A percentile compares a stretch with the other conserved stretches of the same genome.
Conservation (phyloP, 2,797 vertebrate genomes). For the Pangasius krempfi region DNA sequence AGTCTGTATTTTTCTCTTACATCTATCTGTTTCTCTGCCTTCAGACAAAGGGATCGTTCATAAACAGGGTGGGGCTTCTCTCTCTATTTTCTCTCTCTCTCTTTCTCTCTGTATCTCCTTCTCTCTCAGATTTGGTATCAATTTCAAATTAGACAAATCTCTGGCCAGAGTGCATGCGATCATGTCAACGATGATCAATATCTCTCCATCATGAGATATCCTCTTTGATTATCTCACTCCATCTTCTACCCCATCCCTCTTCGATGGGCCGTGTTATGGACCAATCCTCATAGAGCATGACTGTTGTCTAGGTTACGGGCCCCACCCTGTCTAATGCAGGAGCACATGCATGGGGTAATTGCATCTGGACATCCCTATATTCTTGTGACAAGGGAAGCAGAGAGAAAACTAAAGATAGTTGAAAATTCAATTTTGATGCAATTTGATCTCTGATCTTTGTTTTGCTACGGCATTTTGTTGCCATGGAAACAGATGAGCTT, state of each 20-base stretch:
- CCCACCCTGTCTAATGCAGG: conserved; percentile 50
- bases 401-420: neutral
- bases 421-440: neutral
- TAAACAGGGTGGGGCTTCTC: conserved; percentile 18
- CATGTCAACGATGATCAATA: conserved; percentile 41
- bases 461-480: conserved; percentile 57
- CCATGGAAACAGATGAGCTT: conserved; percentile 64
- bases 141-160: conserved; percentile 31
- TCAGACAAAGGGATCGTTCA: conserved; percentile 40
- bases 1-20: neutral
- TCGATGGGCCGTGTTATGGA: conserved; percentile 32
- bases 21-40: conserved; percentile 21
- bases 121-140: conserved; percentile 27
- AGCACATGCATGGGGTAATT: neutral
- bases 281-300: conserved; percentile 42
- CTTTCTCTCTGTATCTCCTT: neutral
- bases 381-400: neutral
- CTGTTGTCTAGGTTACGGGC: conserved; percentile 55
- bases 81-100: conserved; percentile 23
- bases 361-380: conserved; percentile 4
- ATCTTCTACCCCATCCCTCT: conserved; percentile 42
- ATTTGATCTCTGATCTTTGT: conserved; percentile 35
- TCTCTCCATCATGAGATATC: conserved; percentile 9
- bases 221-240: conserved; percentile 9
- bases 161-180: neutral